Percentiles rank a stretch among this genome's conserved stretches.
Conservation (phyloP, 37 sponge, comb jelly and placozoan species). For the Aphrocallistes beatrix region DNA sequence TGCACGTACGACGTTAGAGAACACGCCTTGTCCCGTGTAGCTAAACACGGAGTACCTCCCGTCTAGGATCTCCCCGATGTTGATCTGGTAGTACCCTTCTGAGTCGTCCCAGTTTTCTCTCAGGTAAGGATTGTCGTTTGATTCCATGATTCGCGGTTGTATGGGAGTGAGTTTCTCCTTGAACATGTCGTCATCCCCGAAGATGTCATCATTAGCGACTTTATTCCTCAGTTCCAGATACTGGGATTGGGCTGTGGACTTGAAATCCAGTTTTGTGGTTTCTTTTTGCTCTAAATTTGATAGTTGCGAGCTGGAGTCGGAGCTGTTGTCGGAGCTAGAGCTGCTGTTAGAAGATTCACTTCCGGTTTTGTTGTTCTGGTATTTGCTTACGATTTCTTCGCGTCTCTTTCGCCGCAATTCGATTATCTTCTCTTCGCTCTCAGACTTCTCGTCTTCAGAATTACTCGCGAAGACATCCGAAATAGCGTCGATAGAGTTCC, state of each 20-base stretch:
- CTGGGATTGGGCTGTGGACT: neutral
- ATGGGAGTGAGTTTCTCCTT: slow-evolving; percentile 26
- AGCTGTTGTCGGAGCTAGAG: neutral
- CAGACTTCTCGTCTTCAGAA: slow-evolving; percentile 12
- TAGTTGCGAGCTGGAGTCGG: neutral
- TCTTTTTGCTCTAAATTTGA: neutral
- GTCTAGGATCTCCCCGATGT: slow-evolving; percentile 88
- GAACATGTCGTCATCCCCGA: slow-evolving; percentile 60
- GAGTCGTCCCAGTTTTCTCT: slow-evolving; percentile 95
- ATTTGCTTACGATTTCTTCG: slow-evolving; percentile 62
- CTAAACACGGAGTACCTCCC: slow-evolving; percentile 83
- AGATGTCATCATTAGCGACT: slow-evolving; percentile 50
- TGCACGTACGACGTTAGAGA: slow-evolving; percentile 95
- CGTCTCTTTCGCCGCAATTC: slow-evolving; percentile 60
- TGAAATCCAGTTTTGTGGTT: neutral
- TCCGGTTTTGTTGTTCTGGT: slow-evolving; percentile 10
- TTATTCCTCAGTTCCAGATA: neutral
- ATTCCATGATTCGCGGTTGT: neutral
- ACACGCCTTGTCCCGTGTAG: slow-evolving; percentile 95
- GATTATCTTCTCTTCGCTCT: slow-evolving; percentile 83
- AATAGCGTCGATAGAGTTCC: too few relatives aligned
- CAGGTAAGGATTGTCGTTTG: slow-evolving; percentile 66
- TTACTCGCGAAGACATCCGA: neutral
- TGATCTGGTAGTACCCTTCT: slow-evolving; percentile 87
- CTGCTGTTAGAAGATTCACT: neutral